Percentiles rank a stretch among this genome's conserved stretches.
phyloP scores from a whole-genome alignment of 2,113 vertebrate species.

The Steatornis caripensis region DNA sequence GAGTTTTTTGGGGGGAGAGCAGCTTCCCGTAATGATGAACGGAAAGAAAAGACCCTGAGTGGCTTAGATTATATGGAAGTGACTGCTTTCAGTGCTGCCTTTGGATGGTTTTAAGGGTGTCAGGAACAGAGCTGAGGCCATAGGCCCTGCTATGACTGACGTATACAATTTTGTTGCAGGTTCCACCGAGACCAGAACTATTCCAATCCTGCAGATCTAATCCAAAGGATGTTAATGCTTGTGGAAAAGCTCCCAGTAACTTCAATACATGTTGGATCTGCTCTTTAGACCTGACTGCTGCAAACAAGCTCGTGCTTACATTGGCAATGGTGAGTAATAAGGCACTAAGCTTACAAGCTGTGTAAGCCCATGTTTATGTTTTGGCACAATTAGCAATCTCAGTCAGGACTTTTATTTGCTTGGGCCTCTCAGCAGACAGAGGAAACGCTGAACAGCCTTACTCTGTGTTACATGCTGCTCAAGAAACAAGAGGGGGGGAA shows the following conservation, averaged over 20 bases:
- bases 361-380: not conserved
- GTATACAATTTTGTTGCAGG: not conserved
- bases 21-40: not conserved
- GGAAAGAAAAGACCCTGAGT: not conserved
- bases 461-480: not conserved
- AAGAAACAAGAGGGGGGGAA: not conserved
- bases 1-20: not conserved
- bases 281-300: conserved; percentile 2
- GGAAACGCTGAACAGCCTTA: not conserved
- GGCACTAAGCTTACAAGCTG: not conserved
- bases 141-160: not conserved
- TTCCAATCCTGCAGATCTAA: not conserved
- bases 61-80: not conserved
- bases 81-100: not conserved
- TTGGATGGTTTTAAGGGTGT: not conserved
- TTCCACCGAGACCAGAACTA: not conserved
- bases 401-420: not conserved
- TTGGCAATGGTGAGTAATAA: conserved; percentile 52
- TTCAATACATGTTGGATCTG: not conserved
- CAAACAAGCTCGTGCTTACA: not conserved
- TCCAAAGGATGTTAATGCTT: not conserved
- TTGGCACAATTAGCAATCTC: conserved; percentile 22
- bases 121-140: not conserved
- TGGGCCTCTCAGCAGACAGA: conserved; percentile 10
- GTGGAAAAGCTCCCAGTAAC: not conserved